Conservation (phyloP, 2,113 vertebrate genomes). For the Ursus arctos region DNA sequence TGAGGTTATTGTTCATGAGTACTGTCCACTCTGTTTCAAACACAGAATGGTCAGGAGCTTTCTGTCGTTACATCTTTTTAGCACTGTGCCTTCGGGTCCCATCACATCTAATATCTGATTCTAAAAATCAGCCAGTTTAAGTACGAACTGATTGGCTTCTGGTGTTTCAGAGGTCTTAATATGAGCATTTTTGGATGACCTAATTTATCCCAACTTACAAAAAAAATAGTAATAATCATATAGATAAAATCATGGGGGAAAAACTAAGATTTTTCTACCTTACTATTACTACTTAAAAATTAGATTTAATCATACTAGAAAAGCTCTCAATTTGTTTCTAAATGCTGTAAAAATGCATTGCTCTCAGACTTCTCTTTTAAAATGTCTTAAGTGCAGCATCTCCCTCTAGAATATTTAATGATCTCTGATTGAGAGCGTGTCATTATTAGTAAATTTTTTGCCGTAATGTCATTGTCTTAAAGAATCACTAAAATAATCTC, state of each 20-base stretch:
- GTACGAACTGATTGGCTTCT: not conserved
- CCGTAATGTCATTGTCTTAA: slow-evolving; percentile 17
- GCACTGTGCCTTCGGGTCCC: not conserved
- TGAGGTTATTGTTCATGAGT: not conserved
- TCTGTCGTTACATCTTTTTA: not conserved
- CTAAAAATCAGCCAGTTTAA: not conserved
- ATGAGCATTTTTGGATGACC: not conserved
- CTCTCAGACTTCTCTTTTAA: slow-evolving; percentile 32
- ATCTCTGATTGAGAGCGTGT: not conserved
- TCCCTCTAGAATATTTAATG: not conserved
- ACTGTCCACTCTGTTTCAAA: not conserved
- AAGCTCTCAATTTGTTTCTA: slow-evolving; percentile 37
- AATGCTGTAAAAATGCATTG: slow-evolving; percentile 20
- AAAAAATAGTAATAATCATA: not conserved
- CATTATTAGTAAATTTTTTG: not conserved
- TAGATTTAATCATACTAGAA: not conserved
- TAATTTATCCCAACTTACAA: not conserved
- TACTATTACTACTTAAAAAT: slow-evolving; percentile 35
- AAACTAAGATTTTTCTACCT: not conserved
- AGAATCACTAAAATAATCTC: slow-evolving; percentile 23
- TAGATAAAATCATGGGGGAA: not conserved
- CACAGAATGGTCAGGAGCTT: not conserved
- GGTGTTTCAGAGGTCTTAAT: slow-evolving; percentile 27
- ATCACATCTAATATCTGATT: slow-evolving; percentile 2
- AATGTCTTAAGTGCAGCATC: slow-evolving; percentile 17